phyloP scores from a whole-genome alignment of 1,140 invertebrate species.

The Asobara japonica region DNA sequence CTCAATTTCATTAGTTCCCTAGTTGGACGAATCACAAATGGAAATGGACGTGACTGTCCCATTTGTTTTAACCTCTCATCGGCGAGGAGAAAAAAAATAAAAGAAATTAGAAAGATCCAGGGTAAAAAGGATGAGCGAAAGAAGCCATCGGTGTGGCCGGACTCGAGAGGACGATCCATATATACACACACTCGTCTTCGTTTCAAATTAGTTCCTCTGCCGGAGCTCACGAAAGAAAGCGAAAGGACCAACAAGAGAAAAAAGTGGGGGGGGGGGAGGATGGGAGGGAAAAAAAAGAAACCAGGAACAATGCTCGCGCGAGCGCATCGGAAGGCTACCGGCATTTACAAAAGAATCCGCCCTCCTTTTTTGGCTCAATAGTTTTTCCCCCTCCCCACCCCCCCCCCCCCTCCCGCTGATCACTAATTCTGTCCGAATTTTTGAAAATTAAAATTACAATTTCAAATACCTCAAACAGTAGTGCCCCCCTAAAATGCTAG shows the following conservation, averaged over 20 bases:
- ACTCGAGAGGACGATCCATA: not conserved
- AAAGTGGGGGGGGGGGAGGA: not conserved
- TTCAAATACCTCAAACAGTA: not conserved
- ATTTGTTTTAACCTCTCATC: conserved; percentile 8
- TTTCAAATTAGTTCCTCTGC: conserved; percentile 27
- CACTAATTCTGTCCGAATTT: not conserved
- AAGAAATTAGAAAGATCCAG: conserved; percentile 6
- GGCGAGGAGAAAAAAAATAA: not conserved
- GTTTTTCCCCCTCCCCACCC: not conserved
- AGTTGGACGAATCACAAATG: conserved; percentile 31
- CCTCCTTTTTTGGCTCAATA: not conserved
- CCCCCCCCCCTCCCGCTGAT: not conserved
- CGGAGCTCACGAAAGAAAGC: not conserved
- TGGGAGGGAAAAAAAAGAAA: not conserved
- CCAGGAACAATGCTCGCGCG: conserved; percentile 5
- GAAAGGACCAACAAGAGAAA: conserved; percentile 3
- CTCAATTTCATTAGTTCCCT: conserved; percentile 1
- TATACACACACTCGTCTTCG: conserved; percentile 22
- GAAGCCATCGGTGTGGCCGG: not conserved
- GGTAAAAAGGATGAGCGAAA: not conserved
- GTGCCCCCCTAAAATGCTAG: too few relatives aligned
- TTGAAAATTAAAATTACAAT: not conserved
- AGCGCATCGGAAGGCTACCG: not conserved
- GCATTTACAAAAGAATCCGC: conserved; percentile 6
- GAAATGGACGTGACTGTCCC: conserved; percentile 8